These are phyloP conservation scores for Caenorhabditis doughertyi DNA, from an alignment of 2,888 invertebrate species.

Conservation along the genomic window DNA sequence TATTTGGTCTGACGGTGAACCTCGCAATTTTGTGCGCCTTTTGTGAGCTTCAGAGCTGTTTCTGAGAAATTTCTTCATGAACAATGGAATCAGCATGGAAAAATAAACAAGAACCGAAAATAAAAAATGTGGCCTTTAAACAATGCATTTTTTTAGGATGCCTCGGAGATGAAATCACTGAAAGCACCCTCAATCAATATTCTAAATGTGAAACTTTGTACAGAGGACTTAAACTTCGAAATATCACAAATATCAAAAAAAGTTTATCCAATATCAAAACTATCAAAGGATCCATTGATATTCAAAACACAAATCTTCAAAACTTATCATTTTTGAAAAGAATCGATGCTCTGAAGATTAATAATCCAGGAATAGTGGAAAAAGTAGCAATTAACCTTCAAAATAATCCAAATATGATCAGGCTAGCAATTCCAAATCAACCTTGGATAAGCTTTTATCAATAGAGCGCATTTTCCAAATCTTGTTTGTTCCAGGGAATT, in stretches of 20 bases:
- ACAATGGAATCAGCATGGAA: no score
- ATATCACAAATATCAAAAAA: neutral
- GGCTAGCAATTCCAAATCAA: neutral
- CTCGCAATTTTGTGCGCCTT: no score
- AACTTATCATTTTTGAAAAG: conserved; percentile 7
- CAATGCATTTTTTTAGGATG: no score
- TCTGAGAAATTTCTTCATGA: no score
- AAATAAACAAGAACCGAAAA: no score
- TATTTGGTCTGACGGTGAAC: no score
- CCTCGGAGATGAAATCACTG: conserved; percentile 5
- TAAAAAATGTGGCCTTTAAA: no score
- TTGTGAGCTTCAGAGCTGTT: no score
- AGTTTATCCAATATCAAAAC: neutral
- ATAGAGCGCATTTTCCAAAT: no score
- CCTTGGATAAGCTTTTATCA: no score
- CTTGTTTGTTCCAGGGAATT: neutral
- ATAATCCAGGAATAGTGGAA: no score
- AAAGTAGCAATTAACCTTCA: neutral
- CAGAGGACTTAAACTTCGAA: neutral
- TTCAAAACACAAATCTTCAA: conserved; percentile 2
- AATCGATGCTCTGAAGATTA: neutral
- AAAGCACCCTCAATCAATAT: neutral
- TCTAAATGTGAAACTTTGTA: neutral
- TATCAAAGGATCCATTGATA: neutral
- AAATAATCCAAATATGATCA: neutral